phyloP scores from a whole-genome alignment of 2,797 vertebrate species.

The Xerus rutilus region DNA sequence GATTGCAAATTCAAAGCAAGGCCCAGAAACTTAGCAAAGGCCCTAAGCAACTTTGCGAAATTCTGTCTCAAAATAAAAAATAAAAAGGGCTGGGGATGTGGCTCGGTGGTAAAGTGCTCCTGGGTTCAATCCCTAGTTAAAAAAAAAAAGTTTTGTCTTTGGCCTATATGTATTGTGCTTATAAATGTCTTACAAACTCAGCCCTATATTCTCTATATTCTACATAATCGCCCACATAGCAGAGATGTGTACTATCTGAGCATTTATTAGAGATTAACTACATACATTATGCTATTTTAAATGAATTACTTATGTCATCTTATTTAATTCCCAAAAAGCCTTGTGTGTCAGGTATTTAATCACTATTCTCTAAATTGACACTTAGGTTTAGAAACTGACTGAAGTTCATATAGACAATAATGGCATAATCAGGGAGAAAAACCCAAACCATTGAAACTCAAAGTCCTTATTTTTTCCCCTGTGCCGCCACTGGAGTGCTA shows the following conservation, averaged over 20 bases:
- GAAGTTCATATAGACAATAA: neutral
- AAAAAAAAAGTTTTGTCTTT: neutral
- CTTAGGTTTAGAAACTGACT: neutral
- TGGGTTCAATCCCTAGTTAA: neutral
- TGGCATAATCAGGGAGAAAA: constrained; percentile 14
- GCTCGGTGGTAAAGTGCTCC: too few species aligned
- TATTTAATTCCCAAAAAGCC: neutral
- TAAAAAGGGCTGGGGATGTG: too few species aligned
- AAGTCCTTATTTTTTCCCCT: neutral
- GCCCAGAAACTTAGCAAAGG: too few species aligned
- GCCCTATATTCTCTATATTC: too few species aligned
- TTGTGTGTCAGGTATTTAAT: neutral
- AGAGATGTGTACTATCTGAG: neutral
- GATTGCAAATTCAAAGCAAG: too few species aligned
- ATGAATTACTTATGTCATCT: neutral
- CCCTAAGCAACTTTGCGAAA: too few species aligned
- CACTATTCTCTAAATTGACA: neutral
- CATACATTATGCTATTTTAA: neutral
- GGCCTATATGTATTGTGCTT: too few species aligned
- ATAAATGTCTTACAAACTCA: neutral
- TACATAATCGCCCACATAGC: neutral
- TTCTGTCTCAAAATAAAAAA: too few species aligned
- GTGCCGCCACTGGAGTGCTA: neutral
- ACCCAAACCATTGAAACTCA: neutral
- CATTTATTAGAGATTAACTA: neutral